These are phyloP conservation scores for Colaptes auratus DNA, from an alignment of 2,113 vertebrate genomes.

Conservation along the genomic window DNA sequence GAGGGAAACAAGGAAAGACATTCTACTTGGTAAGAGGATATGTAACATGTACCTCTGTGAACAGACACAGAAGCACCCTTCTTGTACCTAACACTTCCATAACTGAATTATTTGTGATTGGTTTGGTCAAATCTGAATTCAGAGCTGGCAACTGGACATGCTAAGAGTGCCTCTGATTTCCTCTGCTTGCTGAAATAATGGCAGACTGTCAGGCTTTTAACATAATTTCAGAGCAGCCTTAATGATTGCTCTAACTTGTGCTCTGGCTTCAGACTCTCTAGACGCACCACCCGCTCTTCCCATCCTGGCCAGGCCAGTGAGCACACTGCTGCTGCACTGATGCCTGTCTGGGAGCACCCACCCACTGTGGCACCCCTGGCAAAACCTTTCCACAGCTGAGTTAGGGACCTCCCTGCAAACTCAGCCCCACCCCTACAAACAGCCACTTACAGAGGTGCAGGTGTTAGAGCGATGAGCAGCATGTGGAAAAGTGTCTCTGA, in stretches of 20 bases:
- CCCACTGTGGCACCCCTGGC: neutral
- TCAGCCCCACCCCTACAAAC: neutral
- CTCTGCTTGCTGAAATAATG: neutral
- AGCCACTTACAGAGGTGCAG: neutral
- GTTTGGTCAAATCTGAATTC: neutral
- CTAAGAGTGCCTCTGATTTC: neutral
- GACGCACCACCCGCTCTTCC: neutral
- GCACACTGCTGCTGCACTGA: fast-evolving
- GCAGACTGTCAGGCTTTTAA: neutral
- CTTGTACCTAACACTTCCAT: neutral
- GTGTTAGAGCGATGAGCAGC: fast-evolving
- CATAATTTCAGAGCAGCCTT: neutral
- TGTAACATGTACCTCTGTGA: neutral
- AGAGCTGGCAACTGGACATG: neutral
- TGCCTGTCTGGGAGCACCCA: fast-evolving
- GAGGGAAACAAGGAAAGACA: neutral
- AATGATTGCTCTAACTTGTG: neutral
- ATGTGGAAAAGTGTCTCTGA: neutral
- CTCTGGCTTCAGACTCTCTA: neutral
- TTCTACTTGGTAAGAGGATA: neutral
- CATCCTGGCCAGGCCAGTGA: neutral
- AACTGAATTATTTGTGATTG: neutral
- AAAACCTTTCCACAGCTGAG: neutral
- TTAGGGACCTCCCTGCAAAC: neutral
- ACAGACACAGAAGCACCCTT: neutral